Base-by-base conservation (phyloP, 2,888 invertebrate species). In the Euplagia quadripunctaria region DNA sequence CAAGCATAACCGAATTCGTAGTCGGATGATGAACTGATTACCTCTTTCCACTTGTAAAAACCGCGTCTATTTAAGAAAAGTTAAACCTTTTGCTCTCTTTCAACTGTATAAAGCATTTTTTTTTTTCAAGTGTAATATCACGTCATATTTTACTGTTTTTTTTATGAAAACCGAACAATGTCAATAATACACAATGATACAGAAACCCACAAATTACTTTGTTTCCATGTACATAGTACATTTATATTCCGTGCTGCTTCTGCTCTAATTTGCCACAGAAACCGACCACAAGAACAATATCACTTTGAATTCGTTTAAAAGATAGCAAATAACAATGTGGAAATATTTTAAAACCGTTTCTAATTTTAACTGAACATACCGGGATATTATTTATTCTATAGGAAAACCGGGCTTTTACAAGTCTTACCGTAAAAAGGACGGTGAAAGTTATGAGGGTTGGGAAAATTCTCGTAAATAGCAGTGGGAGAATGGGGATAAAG, bases 371-470 rank as follows among this genome's bases (percentile, higher is more conserved):
- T 78, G 83, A 86, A 87, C 87, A 86, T 85, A 87, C 87, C 84
- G 77, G 80, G 85, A 82, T 82, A 87, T 86, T 90, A 90, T 90
- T 90, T 91, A 90, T 91, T 89, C 87, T 89, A 88, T 90, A 89
- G 89, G 87, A 91, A 90, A 90, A 89, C 87, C 86, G 86, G 90
- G 92, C 90, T 92, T 90, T 92, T 93, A 94, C 94, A 95, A 94
- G 94, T 91, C 91, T 88, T 85, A 82, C 90, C 89, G 91, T 93
- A 94, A 94, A 94, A 94, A 92, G 91, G 94, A 93, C 93, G 92
- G 91, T 92, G 92, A 92, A 95, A 94, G 94, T 94, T 95, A 95
- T 93, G 94, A 94, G 93, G 93, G 94, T 92, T 87, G 92, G 94
- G 91, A 90, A 91, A 91, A 91, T 87, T 92, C 94, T 92, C 94